Base-by-base conservation (phyloP, 2,797 vertebrate species). In the Ibycter americanus region DNA sequence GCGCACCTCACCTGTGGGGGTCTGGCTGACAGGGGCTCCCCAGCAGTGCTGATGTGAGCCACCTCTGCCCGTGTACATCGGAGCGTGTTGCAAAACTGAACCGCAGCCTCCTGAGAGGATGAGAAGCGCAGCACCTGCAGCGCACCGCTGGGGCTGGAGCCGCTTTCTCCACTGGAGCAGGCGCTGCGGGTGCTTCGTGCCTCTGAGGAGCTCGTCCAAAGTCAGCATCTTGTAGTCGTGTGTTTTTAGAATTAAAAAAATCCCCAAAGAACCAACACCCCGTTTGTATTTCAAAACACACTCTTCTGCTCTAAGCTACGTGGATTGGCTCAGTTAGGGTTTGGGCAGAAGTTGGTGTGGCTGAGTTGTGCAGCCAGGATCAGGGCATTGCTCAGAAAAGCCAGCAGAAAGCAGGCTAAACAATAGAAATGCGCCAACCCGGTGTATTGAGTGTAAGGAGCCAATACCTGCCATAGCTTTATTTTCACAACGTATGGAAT, bases 21-120 rank as follows among this genome's bases (percentile, higher is more conserved):
- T 14, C 1, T 15, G 59, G 26, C 34, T 63, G 1, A 2, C 8
- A 9, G 31, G 8, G 34, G 12, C 12, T 25, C 16, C 2, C 3
- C 38, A 29, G 62, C n/a, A 74, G 70, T 1, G 22, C 81, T 58
- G 20, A 3, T 2, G 0, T 12, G 68, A 76, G 31, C 44, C 8
- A 4, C 22, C 54, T n/a, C 65, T 73, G 61, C 40, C 46, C 12
- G 0, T 4, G 5, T 5, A 1, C 8, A 31, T 34, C 36, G 9
- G 19, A 36, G 52, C 3, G 0, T 29, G 22, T 16, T 46, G 63
- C 21, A 16, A 26, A n/a, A 2, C 42, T 25, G 62, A 66, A 0
- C 18, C 40, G 54, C 5, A 4, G 3, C 27, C n/a, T 47, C 49
- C 67, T 6, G 38, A 26, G 54, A 27, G 1, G 51, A 31, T 3